Evolutionary conservation across 2,113 vertebrate genomes (phyloP), one percentile per base, ranked within the genome.

Genomic region (Halichoeres trimaculatus): DNA sequence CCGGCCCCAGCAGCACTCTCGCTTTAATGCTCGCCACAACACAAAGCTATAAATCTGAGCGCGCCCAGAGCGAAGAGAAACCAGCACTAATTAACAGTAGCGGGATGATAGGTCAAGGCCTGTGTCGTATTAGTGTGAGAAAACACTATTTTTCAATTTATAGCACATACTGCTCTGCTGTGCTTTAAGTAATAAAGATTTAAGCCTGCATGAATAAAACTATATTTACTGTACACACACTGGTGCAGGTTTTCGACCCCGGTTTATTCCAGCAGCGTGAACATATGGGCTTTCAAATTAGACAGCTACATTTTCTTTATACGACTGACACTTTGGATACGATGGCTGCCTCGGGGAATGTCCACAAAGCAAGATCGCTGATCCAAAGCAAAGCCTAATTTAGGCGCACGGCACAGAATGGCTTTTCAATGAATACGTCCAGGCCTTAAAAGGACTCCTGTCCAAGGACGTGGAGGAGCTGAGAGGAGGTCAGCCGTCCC

Each of bases 41-140:
- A 88, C 84, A 81, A 84, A 91, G 88, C 89, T 83, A 93, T 93
- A 92, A 91, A 93, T 94, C 92, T 91, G 64, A 71, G 68, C 38
- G 62, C 83, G 90, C 92, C 91, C 92, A 86, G 88, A 90, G 93
- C 87, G 89, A 87, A 72, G 76, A 90, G 77, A 79, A 80, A 88
- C 71, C 83, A 86, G 66, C 87, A 83, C 89, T 94, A 94, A 95
- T 94, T 93, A 93, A 91, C 90, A 85, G 88, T 60, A 90, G 87
- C 69, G 22, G 77, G 88, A 91, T 86, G 75, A 89, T 81, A 85
- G 93, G 93, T 94, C 92, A 92, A 80, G 85, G 89, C 90, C 81
- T 73, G 68, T 81, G 87, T 90, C 89, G 84, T 87, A 90, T 93
- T 90, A 92, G 83, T 81, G 78, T 91, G 90, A 91, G 90, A 91